Base-by-base conservation (phyloP, 2,797 vertebrate species). In the Podargus strigoides region DNA sequence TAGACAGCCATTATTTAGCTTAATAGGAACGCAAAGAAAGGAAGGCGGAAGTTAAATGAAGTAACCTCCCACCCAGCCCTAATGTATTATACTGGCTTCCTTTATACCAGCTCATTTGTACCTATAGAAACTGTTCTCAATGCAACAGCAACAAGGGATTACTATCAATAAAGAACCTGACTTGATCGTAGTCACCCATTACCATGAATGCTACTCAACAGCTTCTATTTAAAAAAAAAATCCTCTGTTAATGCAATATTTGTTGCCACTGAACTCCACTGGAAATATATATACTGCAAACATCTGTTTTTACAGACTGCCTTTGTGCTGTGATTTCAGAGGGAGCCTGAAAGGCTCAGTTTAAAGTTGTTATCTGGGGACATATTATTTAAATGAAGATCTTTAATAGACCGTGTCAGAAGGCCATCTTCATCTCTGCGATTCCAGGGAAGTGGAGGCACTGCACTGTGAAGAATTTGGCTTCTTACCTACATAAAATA, bases 11-110 rank as follows among this genome's bases (percentile, higher is more conserved):
- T 95, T 97, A 91, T 96, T 96, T 80, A 87, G 86, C 77, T 95
- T 95, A 94, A 95, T 91, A 91, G 68, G 64, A 91, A 82, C 87
- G 94, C 85, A 94, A 96, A 96, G 95, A 95, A 95, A 96, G 70
- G 86, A 62, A 91, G 80, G 56, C 18, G 13, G 89, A 95, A 97
- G 96, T 96, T 96, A 96, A 94, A 96, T 93, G 95, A 97, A 93
- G 94, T 70, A 95, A 96, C 92, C 95, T 95, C 83, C 95, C 87
- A 94, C 74, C 89, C 89, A 91, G 77, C 37, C 74, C 91, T 68
- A 70, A 56, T 68, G 89, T 47, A 95, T 95, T 96, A 85, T 90
- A 30, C 60, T 70, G 70, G 13, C 28, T 93, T 91, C 91, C 89
- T 96, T 96, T 96, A 87, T 95, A 36, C 44, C 2, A 2, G 39